Evolutionary conservation across 2,113 vertebrate genomes (phyloP).

Genomic region (Pseudorasbora parva): DNA sequence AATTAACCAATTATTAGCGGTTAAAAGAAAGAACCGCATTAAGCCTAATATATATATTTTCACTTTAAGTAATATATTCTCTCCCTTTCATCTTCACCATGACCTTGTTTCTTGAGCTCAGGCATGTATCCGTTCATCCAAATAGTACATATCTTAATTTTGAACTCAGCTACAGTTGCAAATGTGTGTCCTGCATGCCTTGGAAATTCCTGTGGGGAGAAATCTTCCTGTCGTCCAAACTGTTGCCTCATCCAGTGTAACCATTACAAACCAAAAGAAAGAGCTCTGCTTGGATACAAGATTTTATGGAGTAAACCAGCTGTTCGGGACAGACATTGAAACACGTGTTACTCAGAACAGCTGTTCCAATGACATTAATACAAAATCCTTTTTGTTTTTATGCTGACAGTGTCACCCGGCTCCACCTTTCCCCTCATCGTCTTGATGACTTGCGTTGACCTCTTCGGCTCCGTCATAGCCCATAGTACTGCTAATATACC

Average conservation of each 20-base stretch:
- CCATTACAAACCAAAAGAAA: background rate
- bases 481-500: conserved; percentile 12
- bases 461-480: conserved; percentile 50
- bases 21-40: background rate
- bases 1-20: conserved; percentile 10
- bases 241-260: background rate
- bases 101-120: background rate
- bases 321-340: background rate
- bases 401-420: conserved; percentile 59
- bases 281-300: background rate
- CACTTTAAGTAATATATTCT: background rate
- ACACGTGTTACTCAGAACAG: conserved; percentile 32
- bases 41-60: background rate
- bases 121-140: conserved; percentile 33
- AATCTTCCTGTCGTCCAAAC: background rate
- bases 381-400: conserved; percentile 34
- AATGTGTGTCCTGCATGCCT: background rate
- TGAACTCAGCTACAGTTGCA: background rate
- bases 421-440: conserved; percentile 54
- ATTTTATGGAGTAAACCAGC: conserved; percentile 23
- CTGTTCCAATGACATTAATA: conserved; percentile 21
- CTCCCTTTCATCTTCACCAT: background rate
- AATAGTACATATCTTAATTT: background rate
- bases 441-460: conserved; percentile 66
- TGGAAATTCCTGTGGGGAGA: conserved; percentile 4